Percentiles rank a stretch among this genome's conserved stretches.
These are phyloP conservation scores for Murina feae DNA, from an alignment of 2,113 vertebrate genomes.

Conservation along the genomic window DNA sequence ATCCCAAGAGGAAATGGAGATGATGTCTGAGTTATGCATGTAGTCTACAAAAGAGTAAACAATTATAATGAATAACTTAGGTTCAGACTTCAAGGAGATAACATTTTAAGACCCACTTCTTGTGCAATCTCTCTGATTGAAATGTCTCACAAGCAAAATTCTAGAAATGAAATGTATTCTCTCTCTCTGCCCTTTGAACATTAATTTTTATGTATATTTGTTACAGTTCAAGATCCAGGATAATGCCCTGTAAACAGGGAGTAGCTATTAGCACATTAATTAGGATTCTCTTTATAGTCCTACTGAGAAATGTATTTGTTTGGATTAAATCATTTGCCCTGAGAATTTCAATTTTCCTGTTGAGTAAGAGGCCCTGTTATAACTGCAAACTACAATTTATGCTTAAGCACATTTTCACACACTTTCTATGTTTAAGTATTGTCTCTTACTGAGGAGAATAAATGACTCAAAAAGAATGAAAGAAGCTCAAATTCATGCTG, in stretches of 20 bases:
- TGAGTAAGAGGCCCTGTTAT: neutral
- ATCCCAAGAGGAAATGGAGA: neutral
- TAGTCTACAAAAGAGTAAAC: neutral
- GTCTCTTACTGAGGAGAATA: neutral
- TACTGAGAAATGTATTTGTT: slow-evolving; percentile 31
- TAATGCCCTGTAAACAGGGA: slow-evolving; percentile 32
- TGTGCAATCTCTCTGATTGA: neutral
- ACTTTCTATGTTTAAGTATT: neutral
- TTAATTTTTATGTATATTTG: slow-evolving; percentile 44
- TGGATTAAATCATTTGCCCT: slow-evolving; percentile 27
- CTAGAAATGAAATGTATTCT: neutral
- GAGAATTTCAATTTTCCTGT: slow-evolving; percentile 22
- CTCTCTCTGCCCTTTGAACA: neutral
- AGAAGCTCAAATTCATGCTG: neutral
- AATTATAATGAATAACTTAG: neutral
- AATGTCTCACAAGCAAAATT: neutral
- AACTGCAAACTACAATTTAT: neutral
- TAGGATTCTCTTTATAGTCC: slow-evolving; percentile 30
- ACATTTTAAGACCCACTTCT: neutral
- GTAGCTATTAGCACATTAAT: slow-evolving; percentile 39
- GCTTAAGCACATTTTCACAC: neutral
- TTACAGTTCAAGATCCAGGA: slow-evolving; percentile 22
- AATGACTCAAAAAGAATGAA: neutral
- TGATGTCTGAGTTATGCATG: neutral
- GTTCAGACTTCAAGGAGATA: neutral